phyloP scores from a whole-genome alignment of 2,888 invertebrate species.

The Doris montereyensis region DNA sequence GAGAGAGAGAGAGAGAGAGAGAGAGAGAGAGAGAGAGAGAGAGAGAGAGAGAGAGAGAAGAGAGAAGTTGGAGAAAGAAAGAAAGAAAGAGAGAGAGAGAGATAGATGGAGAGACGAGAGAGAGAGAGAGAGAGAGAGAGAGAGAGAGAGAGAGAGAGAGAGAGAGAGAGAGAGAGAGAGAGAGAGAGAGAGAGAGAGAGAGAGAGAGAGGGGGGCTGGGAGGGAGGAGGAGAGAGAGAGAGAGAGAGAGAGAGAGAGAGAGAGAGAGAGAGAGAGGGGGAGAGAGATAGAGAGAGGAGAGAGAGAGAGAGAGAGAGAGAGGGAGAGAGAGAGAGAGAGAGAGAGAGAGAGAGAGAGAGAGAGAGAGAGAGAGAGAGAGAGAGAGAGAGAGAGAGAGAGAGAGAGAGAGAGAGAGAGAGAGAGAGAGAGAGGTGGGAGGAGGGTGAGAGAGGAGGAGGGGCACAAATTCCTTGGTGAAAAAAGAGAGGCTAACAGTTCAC shows the following conservation, averaged over 20 bases:
- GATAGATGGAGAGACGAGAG: too few species aligned
- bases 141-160: conserved; percentile 2
- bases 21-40: conserved; percentile 25
- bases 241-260: background rate
- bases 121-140: conserved; percentile 10
- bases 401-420: too few species aligned
- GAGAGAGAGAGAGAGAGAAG: conserved; percentile 6
- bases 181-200: conserved; percentile 4
- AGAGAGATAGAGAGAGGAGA: background rate
- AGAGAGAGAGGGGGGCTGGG: conserved; percentile 1
- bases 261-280: background rate
- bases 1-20: background rate
- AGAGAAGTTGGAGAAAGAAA: too few species aligned
- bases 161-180: conserved; percentile 16
- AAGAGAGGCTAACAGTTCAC: too few species aligned
- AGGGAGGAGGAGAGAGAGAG: background rate
- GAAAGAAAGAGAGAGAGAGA: too few species aligned
- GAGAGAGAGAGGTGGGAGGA: too few species aligned
- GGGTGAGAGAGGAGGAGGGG: too few species aligned
- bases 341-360: conserved; percentile 20
- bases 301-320: conserved; percentile 12
- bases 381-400: too few species aligned
- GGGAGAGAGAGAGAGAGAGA: conserved; percentile 20
- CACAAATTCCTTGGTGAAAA: too few species aligned
- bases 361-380: too few species aligned